Conservation (phyloP, 2,797 vertebrate species). For the Brotula barbata region DNA sequence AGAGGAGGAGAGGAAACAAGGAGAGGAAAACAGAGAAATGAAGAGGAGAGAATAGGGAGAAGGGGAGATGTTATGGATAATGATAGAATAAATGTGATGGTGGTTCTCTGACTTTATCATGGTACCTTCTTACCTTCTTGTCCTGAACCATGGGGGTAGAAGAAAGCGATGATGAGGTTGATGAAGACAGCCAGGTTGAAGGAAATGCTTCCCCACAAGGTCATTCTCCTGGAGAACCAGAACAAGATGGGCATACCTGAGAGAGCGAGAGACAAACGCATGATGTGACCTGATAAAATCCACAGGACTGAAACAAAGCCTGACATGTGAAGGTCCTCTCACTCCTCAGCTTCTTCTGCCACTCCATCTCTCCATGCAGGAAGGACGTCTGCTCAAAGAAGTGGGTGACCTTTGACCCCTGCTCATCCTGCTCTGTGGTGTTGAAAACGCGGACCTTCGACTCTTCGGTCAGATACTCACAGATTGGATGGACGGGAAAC, state of each 20-base stretch:
- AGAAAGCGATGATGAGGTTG: conserved; percentile 98
- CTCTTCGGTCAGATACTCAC: conserved; percentile 93
- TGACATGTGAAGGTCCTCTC: too few species aligned
- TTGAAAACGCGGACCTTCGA: conserved; percentile 91
- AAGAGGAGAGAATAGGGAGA: too few species aligned
- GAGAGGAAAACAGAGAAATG: not conserved
- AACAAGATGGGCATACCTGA: conserved; percentile 95
- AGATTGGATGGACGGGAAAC: conserved; percentile 93
- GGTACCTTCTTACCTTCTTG: too few species aligned
- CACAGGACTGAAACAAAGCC: too few species aligned
- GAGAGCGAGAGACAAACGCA: conserved; percentile 33
- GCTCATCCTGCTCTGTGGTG: conserved; percentile 96
- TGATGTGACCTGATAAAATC: too few species aligned
- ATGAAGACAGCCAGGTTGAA: conserved; percentile 97
- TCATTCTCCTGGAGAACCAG: conserved; percentile 98
- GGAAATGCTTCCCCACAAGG: conserved; percentile 95
- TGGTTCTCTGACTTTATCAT: too few species aligned
- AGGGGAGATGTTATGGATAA: too few species aligned
- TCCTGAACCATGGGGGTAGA: conserved; percentile 89
- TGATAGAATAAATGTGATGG: too few species aligned
- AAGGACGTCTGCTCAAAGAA: conserved; percentile 95
- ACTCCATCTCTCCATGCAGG: conserved; percentile 98
- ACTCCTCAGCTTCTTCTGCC: conserved; percentile 98
- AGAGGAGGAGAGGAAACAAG: not conserved
- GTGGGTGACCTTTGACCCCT: conserved; percentile 97